Conservation (phyloP, 1,140 invertebrate species). For the Andricus grossulariae region DNA sequence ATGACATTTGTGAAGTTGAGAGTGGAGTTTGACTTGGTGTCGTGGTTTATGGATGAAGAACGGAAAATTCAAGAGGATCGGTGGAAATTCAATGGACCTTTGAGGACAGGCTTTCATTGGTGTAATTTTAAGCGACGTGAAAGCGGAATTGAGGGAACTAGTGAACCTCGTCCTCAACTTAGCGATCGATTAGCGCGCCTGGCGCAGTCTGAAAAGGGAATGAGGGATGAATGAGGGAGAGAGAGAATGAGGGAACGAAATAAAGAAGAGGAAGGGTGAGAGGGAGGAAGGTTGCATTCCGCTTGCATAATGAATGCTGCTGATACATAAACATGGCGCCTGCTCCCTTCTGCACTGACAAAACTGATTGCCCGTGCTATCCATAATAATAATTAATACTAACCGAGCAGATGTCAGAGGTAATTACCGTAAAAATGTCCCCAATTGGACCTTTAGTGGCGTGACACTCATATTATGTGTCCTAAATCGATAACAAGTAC, state of each 20-base stretch:
- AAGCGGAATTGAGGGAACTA: conserved; percentile 26
- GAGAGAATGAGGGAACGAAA: no score
- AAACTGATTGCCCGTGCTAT: conserved; percentile 2
- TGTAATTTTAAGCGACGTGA: conserved; percentile 27
- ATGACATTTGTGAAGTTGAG: background rate
- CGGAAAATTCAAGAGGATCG: conserved; percentile 19
- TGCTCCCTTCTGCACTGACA: background rate
- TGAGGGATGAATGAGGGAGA: background rate
- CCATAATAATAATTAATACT: background rate
- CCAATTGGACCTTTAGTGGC: background rate
- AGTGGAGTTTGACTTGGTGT: conserved; percentile 15
- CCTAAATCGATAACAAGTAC: conserved; percentile 1
- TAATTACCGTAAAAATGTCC: conserved; percentile 20
- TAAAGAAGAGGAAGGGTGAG: no score
- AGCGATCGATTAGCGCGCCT: conserved; percentile 25
- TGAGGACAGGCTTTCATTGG: conserved; percentile 21
- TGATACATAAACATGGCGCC: conserved; percentile 38
- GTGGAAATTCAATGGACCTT: conserved; percentile 24
- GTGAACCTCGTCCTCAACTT: conserved; percentile 13
- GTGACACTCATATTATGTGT: background rate
- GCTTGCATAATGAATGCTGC: conserved; percentile 38
- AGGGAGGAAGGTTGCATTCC: conserved; percentile 25
- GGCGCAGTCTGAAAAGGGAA: conserved; percentile 4
- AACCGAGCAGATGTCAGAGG: background rate
- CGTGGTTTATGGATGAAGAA: conserved; percentile 26